Evolutionary conservation across 2,797 vertebrate genomes (phyloP), one percentile per base, ranked within the genome.

Genomic region (Phyllotis vaccarum): DNA sequence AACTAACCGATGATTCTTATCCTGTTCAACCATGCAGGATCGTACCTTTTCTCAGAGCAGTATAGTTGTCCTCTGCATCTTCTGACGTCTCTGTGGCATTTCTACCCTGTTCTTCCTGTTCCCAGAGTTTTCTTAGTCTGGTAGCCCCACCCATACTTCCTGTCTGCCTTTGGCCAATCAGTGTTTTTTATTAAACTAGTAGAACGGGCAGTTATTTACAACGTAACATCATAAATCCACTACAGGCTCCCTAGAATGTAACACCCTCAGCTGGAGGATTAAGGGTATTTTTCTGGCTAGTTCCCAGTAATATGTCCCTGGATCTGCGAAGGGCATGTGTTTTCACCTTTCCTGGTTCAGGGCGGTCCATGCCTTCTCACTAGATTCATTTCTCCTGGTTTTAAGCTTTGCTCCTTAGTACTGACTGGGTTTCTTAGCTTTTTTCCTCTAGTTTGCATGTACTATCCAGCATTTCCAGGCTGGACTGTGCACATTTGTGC

Each of bases 351-450:
- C 64, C 43, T 93, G 85, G 31, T 34, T 76, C 34, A 90, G 72
- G 78, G 60, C 34, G 62, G 40, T 16, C 58, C 81, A 70, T 56
- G 68, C 49, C 83, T 96, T 96, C 89, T 93, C 43, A 31, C 62
- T 89, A 19, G 79, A 60, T 88, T 70, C 56, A 16, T 90, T 68
- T n/a, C n/a, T n/a, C n/a, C 34, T 95, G 78, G 29, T 86, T 43
- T 86, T 93, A 56, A 83, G 21, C 74, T 37, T 1, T 93, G 29
- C 40, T 87, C 13, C 68, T 92, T 60, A 58, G 49, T 94, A 54
- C 21, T 93, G 34, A 22, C 21, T 93, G 34, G 19, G 49, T 90
- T 95, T 89, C 24, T 62, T 19, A 58, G 68, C 43, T 85, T 81
- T 76, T 92, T 27, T 70, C 52, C 52, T 89, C 72, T 22, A 31